phyloP scores from a whole-genome alignment of 1,140 invertebrate genomes.

The Phortica variegata region DNA sequence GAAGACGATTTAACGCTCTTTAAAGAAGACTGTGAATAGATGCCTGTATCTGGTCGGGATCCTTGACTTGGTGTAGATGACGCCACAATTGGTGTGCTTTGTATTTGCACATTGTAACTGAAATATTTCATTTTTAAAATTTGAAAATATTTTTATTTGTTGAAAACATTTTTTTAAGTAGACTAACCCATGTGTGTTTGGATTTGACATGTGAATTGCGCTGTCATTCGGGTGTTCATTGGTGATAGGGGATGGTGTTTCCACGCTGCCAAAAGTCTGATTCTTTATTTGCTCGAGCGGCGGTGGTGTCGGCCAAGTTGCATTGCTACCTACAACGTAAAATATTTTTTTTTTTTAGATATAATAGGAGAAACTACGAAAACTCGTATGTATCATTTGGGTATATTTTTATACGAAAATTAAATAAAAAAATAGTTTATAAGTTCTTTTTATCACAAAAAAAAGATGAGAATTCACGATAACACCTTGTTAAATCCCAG shows the following conservation, averaged over 20 bases:
- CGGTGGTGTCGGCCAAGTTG: slow-evolving; percentile 50
- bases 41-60: slow-evolving; percentile 54
- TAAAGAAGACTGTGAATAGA: slow-evolving; percentile 50
- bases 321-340: slow-evolving; percentile 42
- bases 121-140: background rate
- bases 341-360: background rate
- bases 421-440: too few species aligned
- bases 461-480: too few species aligned
- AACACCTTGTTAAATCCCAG: too few species aligned
- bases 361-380: too few species aligned
- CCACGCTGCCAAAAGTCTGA: slow-evolving; percentile 53
- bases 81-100: slow-evolving; percentile 49
- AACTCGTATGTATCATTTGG: too few species aligned
- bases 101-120: slow-evolving; percentile 54
- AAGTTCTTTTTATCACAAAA: too few species aligned
- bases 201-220: slow-evolving; percentile 49
- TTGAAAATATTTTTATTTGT: background rate
- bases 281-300: slow-evolving; percentile 50
- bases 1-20: slow-evolving; percentile 40
- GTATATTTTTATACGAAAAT: background rate
- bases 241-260: slow-evolving; percentile 51
- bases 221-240: slow-evolving; percentile 48
- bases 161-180: background rate
- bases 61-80: slow-evolving; percentile 49
- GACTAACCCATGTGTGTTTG: slow-evolving; percentile 53